These are phyloP conservation scores for Callosobruchus maculatus DNA, from an alignment of 2,888 invertebrate species.

Conservation along the genomic window DNA sequence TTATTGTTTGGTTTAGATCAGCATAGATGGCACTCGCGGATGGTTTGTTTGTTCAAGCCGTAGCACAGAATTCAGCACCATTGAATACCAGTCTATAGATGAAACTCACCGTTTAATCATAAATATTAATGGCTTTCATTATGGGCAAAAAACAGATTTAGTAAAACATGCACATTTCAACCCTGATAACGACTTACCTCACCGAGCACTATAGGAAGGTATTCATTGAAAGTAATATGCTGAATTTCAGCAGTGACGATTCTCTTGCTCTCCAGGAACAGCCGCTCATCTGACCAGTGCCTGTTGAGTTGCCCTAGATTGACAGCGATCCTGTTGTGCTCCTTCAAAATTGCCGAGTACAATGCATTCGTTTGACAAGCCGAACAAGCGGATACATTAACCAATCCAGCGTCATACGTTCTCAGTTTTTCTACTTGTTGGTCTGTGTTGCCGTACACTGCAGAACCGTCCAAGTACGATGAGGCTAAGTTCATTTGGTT, in stretches of 20 bases:
- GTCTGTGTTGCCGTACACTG: constrained; percentile 75
- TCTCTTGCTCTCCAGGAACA: constrained; percentile 73
- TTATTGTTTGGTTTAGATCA: too few species aligned
- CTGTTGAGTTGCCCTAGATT: constrained; percentile 66
- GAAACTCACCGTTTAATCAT: too few species aligned
- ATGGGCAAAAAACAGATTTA: neutral
- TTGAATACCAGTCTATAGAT: too few species aligned
- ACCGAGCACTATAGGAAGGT: constrained; percentile 73
- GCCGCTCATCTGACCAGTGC: constrained; percentile 74
- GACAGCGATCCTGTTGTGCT: constrained; percentile 77
- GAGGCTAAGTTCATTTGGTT: constrained; percentile 85
- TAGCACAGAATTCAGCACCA: too few species aligned
- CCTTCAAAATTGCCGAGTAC: constrained; percentile 67
- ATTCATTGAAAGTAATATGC: constrained; percentile 81
- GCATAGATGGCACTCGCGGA: too few species aligned
- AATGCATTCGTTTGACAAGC: constrained; percentile 66
- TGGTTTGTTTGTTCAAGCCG: too few species aligned
- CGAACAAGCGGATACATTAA: constrained; percentile 64
- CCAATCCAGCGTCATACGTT: constrained; percentile 67
- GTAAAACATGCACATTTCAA: neutral
- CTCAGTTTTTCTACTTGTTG: constrained; percentile 67
- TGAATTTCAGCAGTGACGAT: constrained; percentile 77
- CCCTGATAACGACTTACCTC: constrained; percentile 52
- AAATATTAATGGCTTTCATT: too few species aligned
- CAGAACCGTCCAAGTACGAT: constrained; percentile 78